phyloP scores from a whole-genome alignment of 2,113 vertebrate genomes.

The Crotalus tigris region DNA sequence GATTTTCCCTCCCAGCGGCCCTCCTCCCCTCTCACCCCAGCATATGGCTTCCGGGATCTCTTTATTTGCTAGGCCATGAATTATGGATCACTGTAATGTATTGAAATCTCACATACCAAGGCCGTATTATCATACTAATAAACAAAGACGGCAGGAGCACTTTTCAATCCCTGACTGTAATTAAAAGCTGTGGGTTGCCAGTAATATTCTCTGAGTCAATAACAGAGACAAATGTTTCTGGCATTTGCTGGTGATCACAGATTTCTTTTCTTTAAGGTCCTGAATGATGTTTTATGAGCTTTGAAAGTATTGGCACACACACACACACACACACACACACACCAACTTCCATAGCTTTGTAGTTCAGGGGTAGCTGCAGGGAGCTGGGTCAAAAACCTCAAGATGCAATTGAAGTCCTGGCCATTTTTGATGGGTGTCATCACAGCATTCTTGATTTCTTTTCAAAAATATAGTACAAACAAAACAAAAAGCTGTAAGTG shows the following conservation, averaged over 20 bases:
- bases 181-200: conserved; percentile 56
- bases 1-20: background rate
- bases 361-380: background rate
- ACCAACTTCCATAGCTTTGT: conserved; percentile 10
- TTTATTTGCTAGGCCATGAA: conserved; percentile 71
- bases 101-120: conserved; percentile 50
- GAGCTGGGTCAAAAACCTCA: background rate
- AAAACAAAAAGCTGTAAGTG: too few relatives aligned
- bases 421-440: background rate
- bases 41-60: conserved; percentile 67
- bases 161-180: conserved; percentile 36
- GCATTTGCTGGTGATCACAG: conserved; percentile 53
- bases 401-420: background rate
- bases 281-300: conserved; percentile 28
- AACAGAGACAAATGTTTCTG: conserved; percentile 31
- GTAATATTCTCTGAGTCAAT: conserved; percentile 14
- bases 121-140: conserved; percentile 67
- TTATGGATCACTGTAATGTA: conserved; percentile 52
- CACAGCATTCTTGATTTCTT: background rate
- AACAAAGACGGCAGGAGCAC: conserved; percentile 52
- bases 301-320: conserved; percentile 31
- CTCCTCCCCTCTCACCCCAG: conserved; percentile 25
- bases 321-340: background rate
- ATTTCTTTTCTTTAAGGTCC: background rate
- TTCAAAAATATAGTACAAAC: background rate